A percentile compares a stretch with the other conserved stretches of the same genome.
phyloP scores from a whole-genome alignment of 2,888 invertebrate species.

The Ashinkailepas kermadecensis region DNA sequence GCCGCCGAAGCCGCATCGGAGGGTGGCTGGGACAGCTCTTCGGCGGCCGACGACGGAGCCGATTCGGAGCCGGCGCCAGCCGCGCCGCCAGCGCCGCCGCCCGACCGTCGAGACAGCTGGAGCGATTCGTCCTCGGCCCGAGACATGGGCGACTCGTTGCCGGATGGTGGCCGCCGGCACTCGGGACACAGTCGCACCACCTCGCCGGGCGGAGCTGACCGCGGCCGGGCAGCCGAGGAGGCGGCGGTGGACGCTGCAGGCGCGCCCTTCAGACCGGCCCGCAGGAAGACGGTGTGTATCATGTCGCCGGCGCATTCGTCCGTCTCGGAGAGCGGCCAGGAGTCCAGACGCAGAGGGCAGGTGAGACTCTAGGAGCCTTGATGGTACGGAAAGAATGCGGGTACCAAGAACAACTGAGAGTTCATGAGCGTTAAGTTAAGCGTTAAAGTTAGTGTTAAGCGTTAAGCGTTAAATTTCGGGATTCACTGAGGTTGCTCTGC shows the following conservation, averaged over 20 bases:
- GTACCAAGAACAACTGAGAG: no score
- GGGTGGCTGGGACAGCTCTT: slow-evolving; percentile 2
- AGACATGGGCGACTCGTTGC: background rate
- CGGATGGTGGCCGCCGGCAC: background rate
- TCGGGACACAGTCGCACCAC: no score
- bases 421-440: no score
- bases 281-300: background rate
- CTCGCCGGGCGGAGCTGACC: no score
- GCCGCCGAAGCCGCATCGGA: background rate
- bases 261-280: background rate
- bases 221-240: background rate
- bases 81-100: no score
- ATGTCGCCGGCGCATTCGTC: background rate
- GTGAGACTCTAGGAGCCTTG: background rate
- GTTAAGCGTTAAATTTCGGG: no score
- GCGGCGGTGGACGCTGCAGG: background rate
- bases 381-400: no score
- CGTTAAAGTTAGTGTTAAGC: no score
- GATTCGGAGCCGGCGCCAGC: background rate
- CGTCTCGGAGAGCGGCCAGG: background rate
- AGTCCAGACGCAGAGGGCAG: background rate
- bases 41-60: background rate
- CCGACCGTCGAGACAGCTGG: background rate
- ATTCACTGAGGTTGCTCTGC: no score
- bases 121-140: background rate